Evolutionary conservation across 2,797 vertebrate species (phyloP).

Genomic region (Enteromius thamalakanensis): DNA sequence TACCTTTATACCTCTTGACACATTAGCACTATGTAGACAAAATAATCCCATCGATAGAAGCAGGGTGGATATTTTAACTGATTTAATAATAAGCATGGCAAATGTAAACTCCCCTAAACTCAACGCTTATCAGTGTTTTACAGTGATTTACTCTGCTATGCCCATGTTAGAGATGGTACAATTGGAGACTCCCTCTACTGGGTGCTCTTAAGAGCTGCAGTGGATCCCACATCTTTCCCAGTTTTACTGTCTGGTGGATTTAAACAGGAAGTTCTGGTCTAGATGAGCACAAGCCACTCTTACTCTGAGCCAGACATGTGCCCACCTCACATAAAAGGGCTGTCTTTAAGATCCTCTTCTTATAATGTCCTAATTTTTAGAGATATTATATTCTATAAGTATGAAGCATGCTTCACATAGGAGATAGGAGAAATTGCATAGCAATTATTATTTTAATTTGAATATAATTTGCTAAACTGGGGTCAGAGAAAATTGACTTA

Average conservation of each 20-base stretch:
- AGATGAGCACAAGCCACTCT: neutral
- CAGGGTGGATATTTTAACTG: conserved; percentile 25
- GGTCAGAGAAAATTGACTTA: neutral
- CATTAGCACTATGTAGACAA: conserved; percentile 36
- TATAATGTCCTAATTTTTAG: neutral
- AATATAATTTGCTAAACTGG: neutral
- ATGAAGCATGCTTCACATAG: neutral
- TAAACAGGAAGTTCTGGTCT: conserved; percentile 1
- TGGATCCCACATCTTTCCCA: neutral
- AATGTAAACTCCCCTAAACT: conserved; percentile 50
- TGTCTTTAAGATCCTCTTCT: conserved; percentile 38
- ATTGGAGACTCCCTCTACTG: neutral
- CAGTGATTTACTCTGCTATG: neutral
- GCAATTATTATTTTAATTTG: conserved; percentile 1
- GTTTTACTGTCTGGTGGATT: neutral
- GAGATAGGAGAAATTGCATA: conserved; percentile 39
- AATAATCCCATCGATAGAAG: neutral
- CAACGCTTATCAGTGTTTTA: neutral
- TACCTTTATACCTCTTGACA: conserved; percentile 40
- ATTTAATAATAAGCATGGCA: conserved; percentile 20
- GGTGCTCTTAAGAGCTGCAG: conserved; percentile 2
- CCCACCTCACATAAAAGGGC: neutral
- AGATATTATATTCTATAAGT: neutral
- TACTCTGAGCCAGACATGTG: neutral
- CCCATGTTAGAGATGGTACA: conserved; percentile 3